Evolutionary conservation across 2,113 vertebrate genomes (phyloP).

Genomic region (Micromys minutus): DNA sequence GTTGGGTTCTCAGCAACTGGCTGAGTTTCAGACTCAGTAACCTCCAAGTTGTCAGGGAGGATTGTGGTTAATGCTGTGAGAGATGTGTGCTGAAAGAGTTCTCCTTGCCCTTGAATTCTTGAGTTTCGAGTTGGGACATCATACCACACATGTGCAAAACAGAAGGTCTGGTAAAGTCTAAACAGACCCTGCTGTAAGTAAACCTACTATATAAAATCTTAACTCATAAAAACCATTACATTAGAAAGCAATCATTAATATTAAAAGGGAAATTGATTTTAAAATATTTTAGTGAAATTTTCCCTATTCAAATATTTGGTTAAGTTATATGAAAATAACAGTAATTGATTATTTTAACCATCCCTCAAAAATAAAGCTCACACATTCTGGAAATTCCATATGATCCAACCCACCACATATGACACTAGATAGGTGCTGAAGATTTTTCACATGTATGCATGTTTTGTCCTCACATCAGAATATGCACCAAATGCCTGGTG

Average conservation of each 20-base stretch:
- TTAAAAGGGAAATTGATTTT: neutral
- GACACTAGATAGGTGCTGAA: neutral
- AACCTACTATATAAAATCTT: slow-evolving; percentile 15
- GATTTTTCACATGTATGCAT: neutral
- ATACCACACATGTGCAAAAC: slow-evolving; percentile 65
- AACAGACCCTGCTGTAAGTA: neutral
- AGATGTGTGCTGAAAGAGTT: slow-evolving; percentile 73
- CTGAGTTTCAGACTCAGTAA: slow-evolving; percentile 70
- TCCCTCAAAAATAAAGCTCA: neutral
- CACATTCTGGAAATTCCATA: neutral
- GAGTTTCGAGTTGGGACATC: slow-evolving; percentile 40
- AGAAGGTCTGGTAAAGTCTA: slow-evolving; percentile 46
- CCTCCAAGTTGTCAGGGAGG: slow-evolving; percentile 73
- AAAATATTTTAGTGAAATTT: neutral
- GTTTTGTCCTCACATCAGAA: no score
- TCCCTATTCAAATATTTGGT: neutral
- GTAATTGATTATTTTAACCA: neutral
- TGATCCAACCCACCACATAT: neutral
- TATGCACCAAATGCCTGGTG: neutral
- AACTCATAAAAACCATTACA: slow-evolving; percentile 32
- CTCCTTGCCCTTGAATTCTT: slow-evolving; percentile 72
- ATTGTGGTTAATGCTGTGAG: slow-evolving; percentile 62
- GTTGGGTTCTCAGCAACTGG: slow-evolving; percentile 57
- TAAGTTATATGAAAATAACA: slow-evolving; percentile 10
- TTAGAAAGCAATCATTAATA: slow-evolving; percentile 23